Evolutionary conservation across 2,888 invertebrate species (phyloP), one percentile per base, ranked within the genome.

Genomic region (Sisyra nigra): DNA sequence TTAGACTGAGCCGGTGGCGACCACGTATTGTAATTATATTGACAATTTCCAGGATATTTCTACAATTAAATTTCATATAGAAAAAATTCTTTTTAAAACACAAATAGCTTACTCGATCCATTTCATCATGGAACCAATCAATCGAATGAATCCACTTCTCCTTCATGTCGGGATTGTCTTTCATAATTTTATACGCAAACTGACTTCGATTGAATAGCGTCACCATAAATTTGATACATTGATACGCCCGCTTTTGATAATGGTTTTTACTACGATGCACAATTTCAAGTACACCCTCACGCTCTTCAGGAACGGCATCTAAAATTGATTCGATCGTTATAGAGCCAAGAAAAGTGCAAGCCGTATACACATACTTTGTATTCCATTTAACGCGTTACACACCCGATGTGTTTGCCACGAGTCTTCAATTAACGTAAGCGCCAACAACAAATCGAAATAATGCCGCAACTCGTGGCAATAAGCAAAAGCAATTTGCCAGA

Each of bases 321-420:
- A 48, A 36, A 46, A 39, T 33, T 9, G n/a, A n/a, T n/a, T n/a
- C n/a, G n/a, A n/a, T n/a, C n/a, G n/a, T n/a, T n/a, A n/a, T n/a
- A n/a, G n/a, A n/a, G n/a, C n/a, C n/a, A n/a, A n/a, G n/a, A n/a
- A n/a, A n/a, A n/a, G n/a, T n/a, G n/a, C n/a, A n/a, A n/a, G n/a
- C n/a, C n/a, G n/a, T n/a, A n/a, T n/a, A n/a, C n/a, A 44, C 67
- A 66, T 68, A 41, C 46, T 38, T 17, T 33, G 33, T 45, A 50
- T 66, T 63, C 86, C 94, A 69, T 89, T 91, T 38, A 96, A 74
- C 10, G 91, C 92, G 59, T 91, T 91, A 57, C 88, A 87, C 57
- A 96, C 84, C 52, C 96, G 75, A 61, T 91, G 91, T 51, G 83
- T 81, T 60, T 94, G 94, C 94, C 94, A 96, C 17, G 88, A 88